Conservation (phyloP, 2,113 vertebrate species). For the Peromyscus californicus region DNA sequence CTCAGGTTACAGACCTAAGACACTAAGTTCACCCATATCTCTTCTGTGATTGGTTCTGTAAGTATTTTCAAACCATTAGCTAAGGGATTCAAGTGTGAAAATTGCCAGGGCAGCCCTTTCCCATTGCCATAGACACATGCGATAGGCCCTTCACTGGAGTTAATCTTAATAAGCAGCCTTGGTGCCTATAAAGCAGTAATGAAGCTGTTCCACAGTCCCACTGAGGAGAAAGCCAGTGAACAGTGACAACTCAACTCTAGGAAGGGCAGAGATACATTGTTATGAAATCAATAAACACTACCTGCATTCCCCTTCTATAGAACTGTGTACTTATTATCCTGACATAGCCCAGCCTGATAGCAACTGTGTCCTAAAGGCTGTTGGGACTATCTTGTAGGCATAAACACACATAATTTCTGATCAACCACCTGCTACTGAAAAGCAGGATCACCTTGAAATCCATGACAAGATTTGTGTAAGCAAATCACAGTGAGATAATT, state of each 20-base stretch:
- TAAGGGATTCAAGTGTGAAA: neutral
- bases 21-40: neutral
- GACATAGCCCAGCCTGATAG: neutral
- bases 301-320: neutral
- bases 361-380: slow-evolving; percentile 4
- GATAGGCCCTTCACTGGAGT: neutral
- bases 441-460: slow-evolving; percentile 71
- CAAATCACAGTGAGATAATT: slow-evolving; percentile 66
- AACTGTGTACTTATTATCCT: neutral
- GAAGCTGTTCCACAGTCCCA: neutral
- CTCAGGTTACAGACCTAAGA: neutral
- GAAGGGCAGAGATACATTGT: neutral
- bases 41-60: neutral
- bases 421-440: slow-evolving; percentile 61
- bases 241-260: neutral
- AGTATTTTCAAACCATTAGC: neutral
- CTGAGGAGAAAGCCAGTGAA: neutral
- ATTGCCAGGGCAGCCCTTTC: neutral
- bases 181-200: neutral
- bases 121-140: neutral
- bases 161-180: neutral
- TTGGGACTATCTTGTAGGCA: neutral
- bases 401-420: slow-evolving; percentile 12
- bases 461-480: slow-evolving; percentile 9
- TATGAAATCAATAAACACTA: neutral